Percentiles rank a stretch among this genome's conserved stretches.
Conservation (phyloP, 2,888 invertebrate species). For the Lacanobia oleracea region DNA sequence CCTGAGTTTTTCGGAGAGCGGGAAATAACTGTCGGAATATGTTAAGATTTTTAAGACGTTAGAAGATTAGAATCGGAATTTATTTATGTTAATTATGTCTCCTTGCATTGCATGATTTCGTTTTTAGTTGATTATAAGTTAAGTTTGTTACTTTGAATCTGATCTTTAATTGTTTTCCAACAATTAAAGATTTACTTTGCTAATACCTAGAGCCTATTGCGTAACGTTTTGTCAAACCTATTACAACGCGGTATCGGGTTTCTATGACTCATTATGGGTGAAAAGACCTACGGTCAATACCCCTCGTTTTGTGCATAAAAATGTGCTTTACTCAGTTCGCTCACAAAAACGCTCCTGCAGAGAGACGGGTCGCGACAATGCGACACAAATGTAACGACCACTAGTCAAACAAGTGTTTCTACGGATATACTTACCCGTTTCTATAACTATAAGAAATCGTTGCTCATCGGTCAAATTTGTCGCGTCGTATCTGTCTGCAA, state of each 20-base stretch:
- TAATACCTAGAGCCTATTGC: no score
- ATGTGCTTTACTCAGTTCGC: background rate
- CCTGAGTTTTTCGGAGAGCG: constrained; percentile 29
- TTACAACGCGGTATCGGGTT: no score
- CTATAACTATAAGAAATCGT: background rate
- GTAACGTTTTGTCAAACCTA: no score
- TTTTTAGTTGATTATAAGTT: background rate
- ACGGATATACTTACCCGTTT: no score
- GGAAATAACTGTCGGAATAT: constrained; percentile 38
- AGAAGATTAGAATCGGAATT: background rate
- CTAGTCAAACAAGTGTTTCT: background rate
- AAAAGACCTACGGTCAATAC: no score
- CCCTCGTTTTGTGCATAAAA: no score
- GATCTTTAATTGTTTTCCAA: no score
- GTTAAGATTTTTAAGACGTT: constrained; percentile 43
- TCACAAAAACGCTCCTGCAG: background rate
- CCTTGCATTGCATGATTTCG: background rate
- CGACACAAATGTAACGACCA: background rate
- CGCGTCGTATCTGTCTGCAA: background rate
- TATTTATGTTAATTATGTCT: constrained; percentile 16
- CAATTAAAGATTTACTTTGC: no score
- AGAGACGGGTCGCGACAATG: background rate
- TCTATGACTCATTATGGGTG: no score
- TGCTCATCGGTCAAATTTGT: no score
- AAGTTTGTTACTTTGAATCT: background rate